Conservation (phyloP, 2,113 vertebrate species). For the Otis tarda region DNA sequence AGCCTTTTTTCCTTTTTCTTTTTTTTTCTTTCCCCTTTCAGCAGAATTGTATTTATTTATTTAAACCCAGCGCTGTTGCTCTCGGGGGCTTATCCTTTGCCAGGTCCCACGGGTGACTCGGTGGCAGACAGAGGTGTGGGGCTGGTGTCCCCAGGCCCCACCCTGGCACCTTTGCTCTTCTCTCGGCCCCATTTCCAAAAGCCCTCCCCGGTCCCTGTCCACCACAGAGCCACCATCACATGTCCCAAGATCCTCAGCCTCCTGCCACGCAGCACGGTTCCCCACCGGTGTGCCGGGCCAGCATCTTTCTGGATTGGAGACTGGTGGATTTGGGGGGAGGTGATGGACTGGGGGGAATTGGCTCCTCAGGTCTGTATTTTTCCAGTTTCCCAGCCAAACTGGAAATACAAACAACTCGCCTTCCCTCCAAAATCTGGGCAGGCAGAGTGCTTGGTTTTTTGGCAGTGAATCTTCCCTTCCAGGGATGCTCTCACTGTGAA, state of each 20-base stretch:
- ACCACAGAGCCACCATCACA: fast-evolving
- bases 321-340: background rate
- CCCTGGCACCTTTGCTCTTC: background rate
- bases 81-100: background rate
- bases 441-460: background rate
- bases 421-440: background rate
- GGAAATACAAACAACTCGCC: background rate
- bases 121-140: background rate
- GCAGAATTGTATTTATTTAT: background rate
- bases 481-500: background rate
- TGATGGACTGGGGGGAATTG: background rate
- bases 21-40: background rate
- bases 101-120: fast-evolving
- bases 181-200: background rate
- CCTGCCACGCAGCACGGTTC: fast-evolving
- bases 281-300: background rate
- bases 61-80: background rate
- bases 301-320: background rate
- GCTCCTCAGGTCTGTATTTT: background rate
- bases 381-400: background rate
- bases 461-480: background rate
- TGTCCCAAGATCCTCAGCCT: background rate
- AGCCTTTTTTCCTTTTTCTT: background rate
- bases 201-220: background rate
- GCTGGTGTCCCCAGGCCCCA: background rate